Evolutionary conservation across 2,113 vertebrate genomes (phyloP).

Genomic region (Dicentrarchus labrax): DNA sequence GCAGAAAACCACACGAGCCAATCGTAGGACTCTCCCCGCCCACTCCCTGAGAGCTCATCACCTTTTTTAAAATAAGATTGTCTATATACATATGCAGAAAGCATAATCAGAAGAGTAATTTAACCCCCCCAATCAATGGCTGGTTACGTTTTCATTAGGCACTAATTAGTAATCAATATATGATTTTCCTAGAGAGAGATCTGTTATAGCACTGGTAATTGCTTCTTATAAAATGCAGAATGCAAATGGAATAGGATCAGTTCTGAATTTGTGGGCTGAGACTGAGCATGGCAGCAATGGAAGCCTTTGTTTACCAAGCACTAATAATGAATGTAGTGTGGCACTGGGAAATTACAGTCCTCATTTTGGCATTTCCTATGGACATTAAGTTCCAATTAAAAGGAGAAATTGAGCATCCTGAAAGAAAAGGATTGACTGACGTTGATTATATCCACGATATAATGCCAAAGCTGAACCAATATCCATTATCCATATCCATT

Average conservation of each 20-base stretch:
- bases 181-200: slow-evolving; percentile 76
- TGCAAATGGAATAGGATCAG: slow-evolving; percentile 71
- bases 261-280: slow-evolving; percentile 49
- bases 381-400: slow-evolving; percentile 81
- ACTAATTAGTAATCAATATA: slow-evolving; percentile 83
- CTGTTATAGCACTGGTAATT: slow-evolving; percentile 75
- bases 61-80: slow-evolving; percentile 44
- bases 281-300: slow-evolving; percentile 33
- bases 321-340: slow-evolving; percentile 76
- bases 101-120: slow-evolving; percentile 65
- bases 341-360: slow-evolving; percentile 76
- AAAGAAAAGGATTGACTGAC: slow-evolving; percentile 71
- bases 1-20: slow-evolving; percentile 69
- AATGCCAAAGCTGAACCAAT: slow-evolving; percentile 40
- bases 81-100: slow-evolving; percentile 45
- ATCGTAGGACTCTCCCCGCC: slow-evolving; percentile 17
- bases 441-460: slow-evolving; percentile 63
- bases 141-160: slow-evolving; percentile 79
- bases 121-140: slow-evolving; percentile 47
- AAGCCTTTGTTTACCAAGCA: slow-evolving; percentile 75
- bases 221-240: slow-evolving; percentile 68
- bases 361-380: slow-evolving; percentile 76
- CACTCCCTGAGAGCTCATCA: slow-evolving; percentile 36
- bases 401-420: slow-evolving; percentile 73
- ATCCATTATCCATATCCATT: too few species aligned